phyloP scores from a whole-genome alignment of 2,113 vertebrate species.

The Varanus salvator region DNA sequence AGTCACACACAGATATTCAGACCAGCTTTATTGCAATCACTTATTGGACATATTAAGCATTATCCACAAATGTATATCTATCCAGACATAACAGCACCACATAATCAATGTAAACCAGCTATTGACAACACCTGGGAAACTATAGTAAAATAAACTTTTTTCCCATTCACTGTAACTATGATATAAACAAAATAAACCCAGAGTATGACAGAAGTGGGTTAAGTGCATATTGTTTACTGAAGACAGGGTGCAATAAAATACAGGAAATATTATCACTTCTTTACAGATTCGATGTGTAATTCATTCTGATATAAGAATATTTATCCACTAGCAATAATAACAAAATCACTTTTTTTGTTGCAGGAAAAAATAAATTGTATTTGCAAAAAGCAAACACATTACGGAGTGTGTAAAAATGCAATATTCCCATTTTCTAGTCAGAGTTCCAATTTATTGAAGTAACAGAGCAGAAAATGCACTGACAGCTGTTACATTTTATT shows the following conservation, averaged over 20 bases:
- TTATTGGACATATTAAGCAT: not conserved
- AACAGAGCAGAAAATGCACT: conserved; percentile 99
- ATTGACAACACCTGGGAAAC: conserved; percentile 64
- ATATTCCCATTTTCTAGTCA: conserved; percentile 92
- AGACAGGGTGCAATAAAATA: conserved; percentile 83
- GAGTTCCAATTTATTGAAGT: conserved; percentile 99
- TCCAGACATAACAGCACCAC: conserved; percentile 34
- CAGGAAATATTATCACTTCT: conserved; percentile 84
- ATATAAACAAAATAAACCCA: conserved; percentile 41
- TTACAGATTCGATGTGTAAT: conserved; percentile 85
- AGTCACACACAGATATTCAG: not conserved
- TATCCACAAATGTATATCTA: conserved; percentile 38
- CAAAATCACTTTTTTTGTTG: conserved; percentile 86
- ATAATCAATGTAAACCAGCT: conserved; percentile 59
- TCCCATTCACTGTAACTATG: conserved; percentile 27
- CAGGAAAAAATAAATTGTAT: conserved; percentile 92
- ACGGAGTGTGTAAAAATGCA: conserved; percentile 88
- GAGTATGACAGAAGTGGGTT: conserved; percentile 83
- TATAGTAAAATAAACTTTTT: conserved; percentile 50
- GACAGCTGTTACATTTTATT: conserved; percentile 99
- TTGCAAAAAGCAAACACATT: conserved; percentile 89
- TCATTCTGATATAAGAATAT: conserved; percentile 87
- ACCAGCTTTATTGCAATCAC: not conserved
- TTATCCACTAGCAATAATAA: conserved; percentile 89
- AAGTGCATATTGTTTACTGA: conserved; percentile 86